A percentile compares a stretch with the other conserved stretches of the same genome.
phyloP scores from a whole-genome alignment of 2,797 vertebrate genomes.

The Serranus cabrilla region DNA sequence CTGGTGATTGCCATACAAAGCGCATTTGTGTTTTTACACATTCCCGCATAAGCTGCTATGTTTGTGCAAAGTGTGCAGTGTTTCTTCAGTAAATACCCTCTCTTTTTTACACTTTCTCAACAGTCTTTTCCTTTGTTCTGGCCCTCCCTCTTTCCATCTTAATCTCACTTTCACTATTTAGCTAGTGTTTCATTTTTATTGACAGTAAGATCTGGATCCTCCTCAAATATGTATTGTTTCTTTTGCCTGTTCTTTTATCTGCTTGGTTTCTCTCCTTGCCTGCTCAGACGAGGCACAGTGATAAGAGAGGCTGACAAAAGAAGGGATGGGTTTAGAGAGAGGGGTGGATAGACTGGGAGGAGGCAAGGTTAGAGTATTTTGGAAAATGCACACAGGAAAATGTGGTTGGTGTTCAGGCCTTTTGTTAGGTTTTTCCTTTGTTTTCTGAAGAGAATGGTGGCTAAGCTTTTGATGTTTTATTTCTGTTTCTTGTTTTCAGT shows the following conservation, averaged over 20 bases:
- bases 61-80: not conserved
- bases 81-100: not conserved
- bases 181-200: constrained; percentile 35
- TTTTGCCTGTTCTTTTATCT: constrained; percentile 30
- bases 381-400: constrained; percentile 10
- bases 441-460: too few relatives aligned
- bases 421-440: too few relatives aligned
- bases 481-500: too few relatives aligned
- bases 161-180: constrained; percentile 42
- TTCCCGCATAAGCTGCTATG: not conserved
- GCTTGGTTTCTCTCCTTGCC: constrained; percentile 29
- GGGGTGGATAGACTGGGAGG: constrained; percentile 5
- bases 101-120: not conserved
- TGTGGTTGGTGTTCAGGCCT: too few relatives aligned
- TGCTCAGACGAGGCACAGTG: constrained; percentile 18
- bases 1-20: constrained; percentile 37
- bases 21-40: not conserved
- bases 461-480: too few relatives aligned
- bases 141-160: not conserved
- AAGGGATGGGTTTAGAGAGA: constrained; percentile 13
- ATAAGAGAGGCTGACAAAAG: constrained; percentile 31
- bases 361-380: constrained; percentile 27
- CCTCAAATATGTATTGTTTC: constrained; percentile 43
- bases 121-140: not conserved
- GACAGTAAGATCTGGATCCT: constrained; percentile 32